Evolutionary conservation across 2,888 invertebrate species (phyloP), one percentile per base, ranked within the genome.

Genomic region (Parnassius glacialis): DNA sequence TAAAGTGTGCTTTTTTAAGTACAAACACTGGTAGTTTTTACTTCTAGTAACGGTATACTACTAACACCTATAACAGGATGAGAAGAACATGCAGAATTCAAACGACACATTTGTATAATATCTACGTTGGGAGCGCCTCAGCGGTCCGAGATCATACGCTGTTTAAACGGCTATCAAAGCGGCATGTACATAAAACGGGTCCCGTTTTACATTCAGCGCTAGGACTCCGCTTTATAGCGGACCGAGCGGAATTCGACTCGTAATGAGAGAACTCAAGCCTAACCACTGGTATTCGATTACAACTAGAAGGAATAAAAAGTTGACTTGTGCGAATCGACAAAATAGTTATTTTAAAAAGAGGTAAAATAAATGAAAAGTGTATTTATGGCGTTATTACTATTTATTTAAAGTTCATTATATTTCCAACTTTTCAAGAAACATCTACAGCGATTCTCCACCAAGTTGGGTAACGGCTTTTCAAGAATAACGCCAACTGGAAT

Each of bases 171-270:
- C 82, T 81, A 83, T 86, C 84, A 85, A 84, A 81, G 81, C 76
- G 74, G 74, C 81, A 81, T 75, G 70, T 76, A 83, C 83, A 83
- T 84, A 79, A 83, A 83, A 81, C 81, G 83, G 79, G 81, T 77
- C 76, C 79, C 83, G 81, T 81, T 86, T 85, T 80, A 83, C 84
- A 83, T 83, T 83, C 83, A 80, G 81, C 77, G 76, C 78, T 74
- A 73, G 78, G 75, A 77, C 76, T 74, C 74, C 74, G 76, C 79
- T 84, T 86, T 87, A 87, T 83, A 74, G 83, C 79, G 74, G 74
- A 72, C 79, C 76, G 74, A 75, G 78, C 75, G 83, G 80, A 82
- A 83, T 84, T 81, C 83, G 75, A 74, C 70, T 69, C 76, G 81
- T 87, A 87, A 87, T 87, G 87, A 87, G 84, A 80, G 82, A 81